Evolutionary conservation across 2,797 vertebrate species (phyloP).

Genomic region (Lemur catta): DNA sequence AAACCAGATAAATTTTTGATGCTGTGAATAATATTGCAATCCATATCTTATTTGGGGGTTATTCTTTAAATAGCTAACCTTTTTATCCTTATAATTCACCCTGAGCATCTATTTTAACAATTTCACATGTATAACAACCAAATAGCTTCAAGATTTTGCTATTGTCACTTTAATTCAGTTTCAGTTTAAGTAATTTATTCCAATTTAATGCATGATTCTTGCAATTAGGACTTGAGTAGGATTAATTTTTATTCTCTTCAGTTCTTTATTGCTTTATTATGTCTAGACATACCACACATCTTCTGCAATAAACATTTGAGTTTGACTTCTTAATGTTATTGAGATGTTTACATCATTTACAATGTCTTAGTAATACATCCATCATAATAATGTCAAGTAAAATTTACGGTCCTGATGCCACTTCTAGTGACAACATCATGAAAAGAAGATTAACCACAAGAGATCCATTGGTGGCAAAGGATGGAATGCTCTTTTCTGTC

Average conservation of each 20-base stretch:
- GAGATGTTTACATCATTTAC: slow-evolving; percentile 69
- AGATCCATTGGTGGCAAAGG: neutral
- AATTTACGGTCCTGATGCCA: slow-evolving; percentile 38
- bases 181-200: slow-evolving; percentile 75
- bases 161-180: slow-evolving; percentile 57
- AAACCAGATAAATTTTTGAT: neutral
- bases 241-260: slow-evolving; percentile 75
- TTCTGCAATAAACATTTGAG: slow-evolving; percentile 72
- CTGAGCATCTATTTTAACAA: neutral
- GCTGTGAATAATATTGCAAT: neutral
- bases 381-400: slow-evolving; percentile 71
- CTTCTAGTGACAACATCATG: slow-evolving; percentile 51
- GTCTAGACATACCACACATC: slow-evolving; percentile 73
- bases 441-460: slow-evolving; percentile 67
- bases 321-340: slow-evolving; percentile 61
- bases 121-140: slow-evolving; percentile 52
- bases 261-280: slow-evolving; percentile 68
- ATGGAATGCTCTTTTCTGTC: slow-evolving; percentile 37
- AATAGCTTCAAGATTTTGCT: slow-evolving; percentile 63
- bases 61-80: neutral
- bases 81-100: neutral
- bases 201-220: slow-evolving; percentile 73
- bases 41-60: neutral
- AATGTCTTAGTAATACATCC: slow-evolving; percentile 51
- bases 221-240: slow-evolving; percentile 69